Evolutionary conservation across 2,797 vertebrate genomes (phyloP).

Genomic region (Sciurus carolinensis): DNA sequence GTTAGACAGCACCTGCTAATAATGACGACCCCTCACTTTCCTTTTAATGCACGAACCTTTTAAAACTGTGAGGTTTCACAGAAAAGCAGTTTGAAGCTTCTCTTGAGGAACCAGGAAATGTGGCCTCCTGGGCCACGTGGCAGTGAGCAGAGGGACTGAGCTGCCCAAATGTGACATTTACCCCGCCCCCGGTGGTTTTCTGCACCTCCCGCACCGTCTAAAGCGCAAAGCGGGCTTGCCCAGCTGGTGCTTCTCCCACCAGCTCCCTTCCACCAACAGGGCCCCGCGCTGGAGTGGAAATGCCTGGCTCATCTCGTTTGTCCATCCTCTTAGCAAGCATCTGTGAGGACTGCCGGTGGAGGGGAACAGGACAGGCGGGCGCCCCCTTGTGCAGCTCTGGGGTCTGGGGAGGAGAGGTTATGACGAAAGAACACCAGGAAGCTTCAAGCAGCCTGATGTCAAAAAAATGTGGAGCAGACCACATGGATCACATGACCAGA

Average conservation of each 20-base stretch:
- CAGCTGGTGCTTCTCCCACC: not conserved
- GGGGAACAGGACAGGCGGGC: not conserved
- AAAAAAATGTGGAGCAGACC: not conserved
- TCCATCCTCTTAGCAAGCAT: not conserved
- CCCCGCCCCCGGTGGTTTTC: not conserved
- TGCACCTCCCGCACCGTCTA: not conserved
- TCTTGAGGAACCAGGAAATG: not conserved
- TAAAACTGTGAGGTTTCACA: not conserved
- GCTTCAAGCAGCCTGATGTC: no score
- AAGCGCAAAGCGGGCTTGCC: not conserved
- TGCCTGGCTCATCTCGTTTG: not conserved
- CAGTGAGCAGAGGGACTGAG: not conserved
- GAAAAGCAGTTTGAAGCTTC: not conserved
- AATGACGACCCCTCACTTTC: not conserved
- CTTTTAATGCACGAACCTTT: not conserved
- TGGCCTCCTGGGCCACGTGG: not conserved
- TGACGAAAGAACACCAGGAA: not conserved
- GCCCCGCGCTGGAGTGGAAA: not conserved
- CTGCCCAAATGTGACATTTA: not conserved
- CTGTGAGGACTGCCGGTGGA: not conserved
- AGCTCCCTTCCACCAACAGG: not conserved
- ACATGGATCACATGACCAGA: not conserved
- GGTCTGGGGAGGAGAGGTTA: not conserved
- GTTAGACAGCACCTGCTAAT: not conserved
- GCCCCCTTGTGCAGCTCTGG: not conserved